These are phyloP conservation scores for Clarias batrachus DNA, from an alignment of 2,113 vertebrate genomes.

Conservation along the genomic window DNA sequence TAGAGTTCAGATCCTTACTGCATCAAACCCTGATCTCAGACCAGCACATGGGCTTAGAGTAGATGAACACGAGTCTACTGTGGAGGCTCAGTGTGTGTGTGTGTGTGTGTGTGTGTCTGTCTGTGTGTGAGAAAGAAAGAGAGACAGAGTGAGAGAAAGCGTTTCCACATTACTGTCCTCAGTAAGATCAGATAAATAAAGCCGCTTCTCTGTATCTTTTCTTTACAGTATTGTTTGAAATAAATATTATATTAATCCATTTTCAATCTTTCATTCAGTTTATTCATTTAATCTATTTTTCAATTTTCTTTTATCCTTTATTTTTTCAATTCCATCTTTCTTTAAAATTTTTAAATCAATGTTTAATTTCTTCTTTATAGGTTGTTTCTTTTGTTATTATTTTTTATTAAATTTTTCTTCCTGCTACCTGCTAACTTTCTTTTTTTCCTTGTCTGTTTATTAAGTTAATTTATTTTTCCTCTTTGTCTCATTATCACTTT, in stretches of 20 bases:
- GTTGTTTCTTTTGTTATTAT: too few species aligned
- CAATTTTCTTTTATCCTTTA: neutral
- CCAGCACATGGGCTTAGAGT: neutral
- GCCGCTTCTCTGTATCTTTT: neutral
- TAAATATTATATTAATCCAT: neutral
- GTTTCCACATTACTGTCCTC: neutral
- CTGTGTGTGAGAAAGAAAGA: neutral
- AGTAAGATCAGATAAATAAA: neutral
- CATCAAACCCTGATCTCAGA: neutral
- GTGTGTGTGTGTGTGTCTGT: neutral
- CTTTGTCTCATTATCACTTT: neutral
- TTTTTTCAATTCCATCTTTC: neutral
- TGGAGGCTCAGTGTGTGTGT: neutral
- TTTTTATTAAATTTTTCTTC: too few species aligned
- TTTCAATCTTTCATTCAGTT: neutral
- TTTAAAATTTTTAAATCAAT: too few species aligned
- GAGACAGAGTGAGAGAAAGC: neutral
- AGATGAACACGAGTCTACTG: neutral
- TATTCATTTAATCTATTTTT: neutral
- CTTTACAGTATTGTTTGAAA: neutral
- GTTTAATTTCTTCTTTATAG: too few species aligned
- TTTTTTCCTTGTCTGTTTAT: too few species aligned
- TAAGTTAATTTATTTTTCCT: too few species aligned
- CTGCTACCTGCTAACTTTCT: too few species aligned
- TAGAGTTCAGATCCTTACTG: neutral